Evolutionary conservation across 2,113 vertebrate genomes (phyloP), one percentile per base, ranked within the genome.

Genomic region (Brachirus orientalis): DNA sequence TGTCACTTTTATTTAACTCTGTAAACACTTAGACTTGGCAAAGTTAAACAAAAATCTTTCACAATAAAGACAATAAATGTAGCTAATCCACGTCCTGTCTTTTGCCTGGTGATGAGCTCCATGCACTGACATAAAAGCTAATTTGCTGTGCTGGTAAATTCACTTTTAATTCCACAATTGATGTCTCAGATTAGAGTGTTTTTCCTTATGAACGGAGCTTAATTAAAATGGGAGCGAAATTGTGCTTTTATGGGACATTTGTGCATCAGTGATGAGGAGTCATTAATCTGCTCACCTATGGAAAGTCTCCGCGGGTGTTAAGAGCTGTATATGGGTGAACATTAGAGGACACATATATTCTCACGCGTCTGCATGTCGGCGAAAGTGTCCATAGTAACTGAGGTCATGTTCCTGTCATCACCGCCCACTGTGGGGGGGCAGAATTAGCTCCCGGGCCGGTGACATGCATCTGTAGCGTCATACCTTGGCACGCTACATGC

Each of bases 391-490:
- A 37, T 43, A 58, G 52, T 46, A 48, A 53, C 51, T 36, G 62
- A 18, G 45, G 38, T 65, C 28, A n/a, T 40, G 38, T 67, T 75
- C 9, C 70, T 61, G 69, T 76, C 64, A 65, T 64, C 7, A 6
- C 59, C 66, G 7, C 75, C 72, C 52, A 68, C 63, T 68, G 9
- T 0, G 16, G 14, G 58, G 33, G n/a, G 60, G 67, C 65, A 40
- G 11, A 75, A 69, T 86, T 84, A 82, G 69, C 69, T 74, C 57
- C 22, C 1, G 43, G 20, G 57, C 18, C 37, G 38, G 66, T 82
- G 67, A 70, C 75, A 63, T 72, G 63, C 72, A 63, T 53, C 35
- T 1, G 35, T 35, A n/a, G 28, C 53, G 14, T 79, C 72, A 70
- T 11, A 48, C 57, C 52, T 36, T 59, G 54, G 43, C 58, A 50